A percentile compares a stretch with the other conserved stretches of the same genome.
Conservation (phyloP, 2,888 invertebrate species). For the Epirrhoe tristata region DNA sequence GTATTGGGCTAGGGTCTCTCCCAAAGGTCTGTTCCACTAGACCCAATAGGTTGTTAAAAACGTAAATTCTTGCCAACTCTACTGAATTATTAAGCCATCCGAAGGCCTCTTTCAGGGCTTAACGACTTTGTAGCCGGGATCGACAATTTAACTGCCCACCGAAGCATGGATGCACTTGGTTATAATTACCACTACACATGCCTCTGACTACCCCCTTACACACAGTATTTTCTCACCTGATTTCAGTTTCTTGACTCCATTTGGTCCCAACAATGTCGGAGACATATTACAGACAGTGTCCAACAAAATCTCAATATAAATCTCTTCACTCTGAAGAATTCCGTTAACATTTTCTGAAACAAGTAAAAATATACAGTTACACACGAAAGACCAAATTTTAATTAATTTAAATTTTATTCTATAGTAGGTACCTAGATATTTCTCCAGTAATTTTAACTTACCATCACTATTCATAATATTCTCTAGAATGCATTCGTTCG, state of each 20-base stretch:
- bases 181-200: too few species aligned
- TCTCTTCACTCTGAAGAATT: conserved; percentile 88
- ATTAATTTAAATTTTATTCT: conserved; percentile 2
- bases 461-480: conserved; percentile 73
- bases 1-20: too few species aligned
- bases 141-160: too few species aligned
- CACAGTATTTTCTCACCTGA: conserved; percentile 63
- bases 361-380: too few species aligned
- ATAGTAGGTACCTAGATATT: not conserved
- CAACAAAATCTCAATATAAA: conserved; percentile 87
- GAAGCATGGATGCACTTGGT: too few species aligned
- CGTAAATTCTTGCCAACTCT: too few species aligned
- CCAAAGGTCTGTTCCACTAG: too few species aligned
- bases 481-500: conserved; percentile 71
- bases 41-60: too few species aligned
- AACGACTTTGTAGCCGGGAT: too few species aligned
- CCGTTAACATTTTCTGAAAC: conserved; percentile 86
- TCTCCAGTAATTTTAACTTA: conserved; percentile 44
- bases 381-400: conserved; percentile 35
- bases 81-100: too few species aligned
- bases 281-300: conserved; percentile 85
- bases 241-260: conserved; percentile 86
- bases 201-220: not conserved
- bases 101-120: too few species aligned
- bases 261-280: conserved; percentile 86